Conservation (phyloP, 2,797 vertebrate species). For the Danio tinwini region DNA sequence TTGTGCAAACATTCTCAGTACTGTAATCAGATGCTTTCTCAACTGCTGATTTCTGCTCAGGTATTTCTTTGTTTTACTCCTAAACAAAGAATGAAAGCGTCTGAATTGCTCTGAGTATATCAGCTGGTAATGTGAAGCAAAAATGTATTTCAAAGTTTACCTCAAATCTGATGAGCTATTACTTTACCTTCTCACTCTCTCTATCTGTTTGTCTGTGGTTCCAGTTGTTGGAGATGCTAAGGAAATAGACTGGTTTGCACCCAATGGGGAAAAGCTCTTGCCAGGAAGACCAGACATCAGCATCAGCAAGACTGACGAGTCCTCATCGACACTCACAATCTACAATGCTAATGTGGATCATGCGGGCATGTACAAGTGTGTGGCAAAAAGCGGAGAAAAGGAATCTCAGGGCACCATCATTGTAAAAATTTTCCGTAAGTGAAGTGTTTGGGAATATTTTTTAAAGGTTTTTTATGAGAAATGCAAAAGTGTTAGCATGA, state of each 20-base stretch:
- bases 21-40: too few species aligned
- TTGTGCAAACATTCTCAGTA: too few species aligned
- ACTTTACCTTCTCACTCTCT: constrained; percentile 15
- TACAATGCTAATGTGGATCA: constrained; percentile 92
- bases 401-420: constrained; percentile 91
- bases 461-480: background rate
- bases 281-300: constrained; percentile 87
- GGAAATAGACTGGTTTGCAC: constrained; percentile 94
- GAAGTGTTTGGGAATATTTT: background rate
- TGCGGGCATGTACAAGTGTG: constrained; percentile 95
- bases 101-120: background rate
- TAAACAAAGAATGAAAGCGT: too few species aligned
- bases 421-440: constrained; percentile 96
- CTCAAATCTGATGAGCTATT: background rate
- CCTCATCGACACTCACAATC: constrained; percentile 89
- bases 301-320: constrained; percentile 85
- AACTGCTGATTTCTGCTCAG: too few species aligned
- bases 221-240: constrained; percentile 90
- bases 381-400: constrained; percentile 84
- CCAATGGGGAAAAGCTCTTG: constrained; percentile 88
- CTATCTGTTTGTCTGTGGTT: constrained; percentile 15
- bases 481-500: too few species aligned
- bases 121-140: background rate
- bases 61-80: too few species aligned
- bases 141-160: background rate